Base-by-base conservation (phyloP, 2,888 invertebrate species). In the Brenthis hecate region DNA sequence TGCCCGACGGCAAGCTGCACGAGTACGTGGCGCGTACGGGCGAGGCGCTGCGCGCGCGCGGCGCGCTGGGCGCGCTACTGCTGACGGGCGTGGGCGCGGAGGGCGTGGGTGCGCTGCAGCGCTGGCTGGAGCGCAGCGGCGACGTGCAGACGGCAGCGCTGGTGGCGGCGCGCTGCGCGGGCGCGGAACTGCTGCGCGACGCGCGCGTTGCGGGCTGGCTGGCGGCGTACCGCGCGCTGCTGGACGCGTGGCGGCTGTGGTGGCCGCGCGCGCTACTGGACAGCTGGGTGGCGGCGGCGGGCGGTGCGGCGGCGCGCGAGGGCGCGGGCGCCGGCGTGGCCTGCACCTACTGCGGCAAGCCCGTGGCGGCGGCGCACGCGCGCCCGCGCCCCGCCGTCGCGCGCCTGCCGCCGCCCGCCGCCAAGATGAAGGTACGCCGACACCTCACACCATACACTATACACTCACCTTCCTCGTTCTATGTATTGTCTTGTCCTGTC, bases 321-420 rank as follows among this genome's bases (percentile, higher is more conserved):
- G 81, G 83, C 66, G 78, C 83, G 77, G 81, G 83, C 76, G 87
- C 89, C 78, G 85, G 85, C 82, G 95, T 98, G 68, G 96, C 97
- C 6, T 99, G 99, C 89, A 98, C 97, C 81, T 99, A 98, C 91
- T 99, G 99, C 92, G 97, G 98, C 63, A 98, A 98, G 92, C 96
- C 97, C 73, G 97, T 99, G 75, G 96, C 96, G 72, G 94, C 96
- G 87, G 95, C 96, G 95, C 92, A 93, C 74, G 94, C 93, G 76
- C 93, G 95, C 74, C 94, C 94, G 56, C 88, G 94, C 88, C 66
- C 80, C 63, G 93, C 94, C 32, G 93, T 94, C 78, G 92, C 94
- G 63, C 84, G 96, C 73, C 91, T 95, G 76, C 95, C 95, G 71
- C 94, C 95, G 72, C 94, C 95, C 36, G 94, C 95, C 28, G 95